Conservation (phyloP, 2,888 invertebrate species). For the Neoitamus cyanurus region DNA sequence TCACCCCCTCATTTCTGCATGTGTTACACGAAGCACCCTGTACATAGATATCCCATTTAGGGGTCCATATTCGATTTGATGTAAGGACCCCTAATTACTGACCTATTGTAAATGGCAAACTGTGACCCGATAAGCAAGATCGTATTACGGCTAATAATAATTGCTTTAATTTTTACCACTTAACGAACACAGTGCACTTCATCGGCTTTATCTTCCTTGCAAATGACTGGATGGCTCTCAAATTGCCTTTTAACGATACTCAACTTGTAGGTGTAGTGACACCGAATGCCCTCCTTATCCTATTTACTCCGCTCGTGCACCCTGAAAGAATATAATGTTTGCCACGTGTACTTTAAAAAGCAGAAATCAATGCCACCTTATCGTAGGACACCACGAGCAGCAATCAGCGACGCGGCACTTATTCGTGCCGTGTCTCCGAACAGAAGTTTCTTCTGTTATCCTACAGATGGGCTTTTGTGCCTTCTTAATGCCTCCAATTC, state of each 20-base stretch:
- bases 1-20: too few relatives aligned
- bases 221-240: neutral
- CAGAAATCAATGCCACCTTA: neutral
- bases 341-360: neutral
- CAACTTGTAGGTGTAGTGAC: neutral
- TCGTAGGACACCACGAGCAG: neutral
- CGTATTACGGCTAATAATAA: too few relatives aligned
- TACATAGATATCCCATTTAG: too few relatives aligned
- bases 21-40: too few relatives aligned
- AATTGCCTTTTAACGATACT: neutral
- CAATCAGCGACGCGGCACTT: neutral
- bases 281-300: neutral
- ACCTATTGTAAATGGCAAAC: too few relatives aligned
- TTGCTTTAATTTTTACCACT: too few relatives aligned
- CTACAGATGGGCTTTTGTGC: neutral
- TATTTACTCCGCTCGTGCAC: neutral
- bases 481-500: neutral
- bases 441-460: neutral
- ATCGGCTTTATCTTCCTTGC: neutral
- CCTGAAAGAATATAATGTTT: neutral
- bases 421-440: neutral
- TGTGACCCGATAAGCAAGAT: too few relatives aligned
- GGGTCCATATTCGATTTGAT: too few relatives aligned
- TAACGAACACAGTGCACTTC: neutral
- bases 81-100: too few relatives aligned